A percentile compares a stretch with the other conserved stretches of the same genome.
These are phyloP conservation scores for Apaloderma vittatum DNA, from an alignment of 2,113 vertebrate species.

Conservation along the genomic window DNA sequence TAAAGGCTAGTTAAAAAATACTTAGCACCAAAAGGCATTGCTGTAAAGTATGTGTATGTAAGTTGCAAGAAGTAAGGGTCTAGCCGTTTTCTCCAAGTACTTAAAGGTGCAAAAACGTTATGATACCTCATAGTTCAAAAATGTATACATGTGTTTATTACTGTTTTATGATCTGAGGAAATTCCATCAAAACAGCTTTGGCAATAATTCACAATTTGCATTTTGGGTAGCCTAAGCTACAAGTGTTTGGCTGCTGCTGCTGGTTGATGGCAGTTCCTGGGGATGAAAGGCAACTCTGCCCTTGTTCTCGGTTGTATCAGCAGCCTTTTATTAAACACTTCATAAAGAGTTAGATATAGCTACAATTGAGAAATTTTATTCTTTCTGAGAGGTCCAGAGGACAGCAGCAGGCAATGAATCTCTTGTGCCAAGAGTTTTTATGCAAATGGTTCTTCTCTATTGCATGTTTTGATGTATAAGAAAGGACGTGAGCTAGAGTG, in stretches of 20 bases:
- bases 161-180: background rate
- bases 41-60: accelerated
- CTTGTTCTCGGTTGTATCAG: background rate
- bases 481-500: background rate
- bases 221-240: background rate
- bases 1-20: background rate
- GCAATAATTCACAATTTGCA: background rate
- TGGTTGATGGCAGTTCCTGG: background rate
- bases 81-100: background rate
- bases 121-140: background rate
- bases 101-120: background rate
- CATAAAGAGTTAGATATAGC: background rate
- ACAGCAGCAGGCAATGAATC: background rate
- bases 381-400: background rate
- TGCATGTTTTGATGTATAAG: background rate
- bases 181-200: background rate
- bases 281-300: background rate
- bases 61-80: background rate
- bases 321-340: background rate
- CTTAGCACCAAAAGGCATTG: background rate
- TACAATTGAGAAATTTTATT: background rate
- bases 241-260: background rate
- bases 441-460: background rate
- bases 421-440: background rate
- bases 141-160: background rate